phyloP scores from a whole-genome alignment of 1,140 invertebrate genomes.

The Pachyrhynchus sulphureomaculatus region DNA sequence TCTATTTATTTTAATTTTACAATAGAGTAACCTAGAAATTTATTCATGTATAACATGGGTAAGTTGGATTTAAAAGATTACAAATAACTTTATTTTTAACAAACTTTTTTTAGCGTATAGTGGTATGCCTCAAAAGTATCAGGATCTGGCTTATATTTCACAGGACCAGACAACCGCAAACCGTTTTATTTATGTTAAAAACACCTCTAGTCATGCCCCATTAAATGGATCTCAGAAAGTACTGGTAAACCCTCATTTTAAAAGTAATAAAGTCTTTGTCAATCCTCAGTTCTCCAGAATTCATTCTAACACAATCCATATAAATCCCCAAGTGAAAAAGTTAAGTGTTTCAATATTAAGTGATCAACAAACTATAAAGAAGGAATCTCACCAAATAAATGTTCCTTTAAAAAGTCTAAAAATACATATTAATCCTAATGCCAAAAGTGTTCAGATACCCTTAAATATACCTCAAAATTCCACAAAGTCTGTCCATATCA shows the following conservation, averaged over 20 bases:
- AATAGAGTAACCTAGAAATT: too few species aligned
- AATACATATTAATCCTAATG: constrained; percentile 35
- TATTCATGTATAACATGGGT: too few species aligned
- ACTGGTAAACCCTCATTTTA: constrained; percentile 46
- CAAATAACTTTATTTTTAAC: too few species aligned
- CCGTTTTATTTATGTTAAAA: constrained; percentile 38
- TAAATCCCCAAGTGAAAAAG: constrained; percentile 28
- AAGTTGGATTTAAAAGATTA: too few species aligned
- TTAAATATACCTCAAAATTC: neutral
- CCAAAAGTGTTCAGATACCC: constrained; percentile 5
- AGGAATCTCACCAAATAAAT: constrained; percentile 24
- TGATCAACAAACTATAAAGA: neutral
- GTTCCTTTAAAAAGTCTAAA: constrained; percentile 1
- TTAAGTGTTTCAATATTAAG: neutral
- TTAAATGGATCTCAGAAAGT: constrained; percentile 33
- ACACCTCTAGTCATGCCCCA: constrained; percentile 1
- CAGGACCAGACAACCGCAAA: neutral
- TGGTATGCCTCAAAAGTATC: too few species aligned
- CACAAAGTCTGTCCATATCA: constrained; percentile 27
- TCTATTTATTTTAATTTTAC: too few species aligned
- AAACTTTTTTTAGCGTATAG: too few species aligned
- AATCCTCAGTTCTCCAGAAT: constrained; percentile 43
- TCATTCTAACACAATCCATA: constrained; percentile 21
- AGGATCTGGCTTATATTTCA: neutral
- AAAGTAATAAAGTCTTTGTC: constrained; percentile 40